phyloP scores from a whole-genome alignment of 2,797 vertebrate species.

The Chloroceryle amazona region DNA sequence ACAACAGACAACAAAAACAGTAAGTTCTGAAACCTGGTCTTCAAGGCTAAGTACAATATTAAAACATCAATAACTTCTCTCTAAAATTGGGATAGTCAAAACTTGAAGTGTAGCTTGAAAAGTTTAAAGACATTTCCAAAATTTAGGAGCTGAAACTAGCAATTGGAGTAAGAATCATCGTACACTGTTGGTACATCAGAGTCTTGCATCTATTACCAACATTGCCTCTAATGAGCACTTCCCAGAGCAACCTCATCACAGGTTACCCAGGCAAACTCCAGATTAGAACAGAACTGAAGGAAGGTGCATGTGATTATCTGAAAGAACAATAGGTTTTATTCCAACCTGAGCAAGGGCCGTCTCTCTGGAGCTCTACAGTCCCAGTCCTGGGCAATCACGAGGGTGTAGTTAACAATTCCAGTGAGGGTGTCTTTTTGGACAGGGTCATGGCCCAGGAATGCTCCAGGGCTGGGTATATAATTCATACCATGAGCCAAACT shows the following conservation, averaged over 20 bases:
- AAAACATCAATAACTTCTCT: not conserved
- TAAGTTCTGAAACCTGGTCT: not conserved
- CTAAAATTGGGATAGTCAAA: not conserved
- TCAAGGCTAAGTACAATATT: not conserved
- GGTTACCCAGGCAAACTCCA: not conserved
- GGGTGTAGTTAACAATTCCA: not conserved
- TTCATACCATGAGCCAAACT: not conserved
- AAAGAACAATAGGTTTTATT: not conserved
- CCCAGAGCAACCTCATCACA: not conserved
- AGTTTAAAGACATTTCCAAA: not conserved
- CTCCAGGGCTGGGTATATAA: not conserved
- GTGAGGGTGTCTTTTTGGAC: not conserved
- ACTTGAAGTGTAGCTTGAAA: not conserved
- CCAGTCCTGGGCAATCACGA: not conserved
- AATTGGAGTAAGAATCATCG: not conserved
- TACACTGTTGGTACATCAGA: not conserved
- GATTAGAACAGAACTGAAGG: not conserved
- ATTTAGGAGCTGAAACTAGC: not conserved
- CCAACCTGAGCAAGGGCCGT: not conserved
- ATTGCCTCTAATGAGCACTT: not conserved
- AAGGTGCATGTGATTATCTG: not conserved
- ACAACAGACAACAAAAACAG: not conserved
- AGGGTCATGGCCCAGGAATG: not conserved
- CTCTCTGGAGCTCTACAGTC: not conserved
- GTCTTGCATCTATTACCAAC: not conserved